Evolutionary conservation across 2,888 invertebrate species (phyloP), one percentile per base, ranked within the genome.

Genomic region (Lithophane semibrunnea): DNA sequence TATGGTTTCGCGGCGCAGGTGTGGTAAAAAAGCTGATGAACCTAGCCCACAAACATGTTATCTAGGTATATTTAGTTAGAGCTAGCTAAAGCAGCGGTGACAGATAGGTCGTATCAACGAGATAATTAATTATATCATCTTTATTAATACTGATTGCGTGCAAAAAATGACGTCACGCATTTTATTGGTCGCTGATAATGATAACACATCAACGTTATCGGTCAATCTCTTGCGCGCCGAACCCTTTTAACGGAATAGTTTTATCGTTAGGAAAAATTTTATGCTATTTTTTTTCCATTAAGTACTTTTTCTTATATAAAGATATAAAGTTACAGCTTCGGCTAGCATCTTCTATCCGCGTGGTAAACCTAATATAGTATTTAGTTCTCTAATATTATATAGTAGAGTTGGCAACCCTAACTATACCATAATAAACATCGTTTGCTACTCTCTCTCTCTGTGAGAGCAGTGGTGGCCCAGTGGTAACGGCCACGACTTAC

Each of bases 161-260:
- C 66, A 79, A 67, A 79, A 66, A 67, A 75, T 84, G 58, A 80
- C 80, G 66, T 82, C 73, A 70, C 21, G 3, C 61, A 18, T 80
- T 70, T 70, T 76, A 88, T 76, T 73, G 16, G 61, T 47, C 65
- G 24, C 12, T 75, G 86, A 82, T 83, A 78, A 73, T 37, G 37
- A 37, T 37, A 37, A 37, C 65, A 52, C 18, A 81, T 83, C 73
- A 69, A 47, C 7, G 65, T 81, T 87, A 84, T 86, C 88, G 88
- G 77, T 73, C 84, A 73, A 80, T 83, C 80, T 78, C 24, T 75
- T 79, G 65, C 73, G 75, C 73, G 56, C 70, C 74, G 47, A 70
- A 72, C 73, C 69, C 70, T 77, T 63, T 77, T 69, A 64, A 64
- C 64, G 68, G 65, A 75, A 86, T 44, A 29, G 47, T 73, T 52